Evolutionary conservation across 2,888 invertebrate genomes (phyloP).

Genomic region (Nycteola revayana): DNA sequence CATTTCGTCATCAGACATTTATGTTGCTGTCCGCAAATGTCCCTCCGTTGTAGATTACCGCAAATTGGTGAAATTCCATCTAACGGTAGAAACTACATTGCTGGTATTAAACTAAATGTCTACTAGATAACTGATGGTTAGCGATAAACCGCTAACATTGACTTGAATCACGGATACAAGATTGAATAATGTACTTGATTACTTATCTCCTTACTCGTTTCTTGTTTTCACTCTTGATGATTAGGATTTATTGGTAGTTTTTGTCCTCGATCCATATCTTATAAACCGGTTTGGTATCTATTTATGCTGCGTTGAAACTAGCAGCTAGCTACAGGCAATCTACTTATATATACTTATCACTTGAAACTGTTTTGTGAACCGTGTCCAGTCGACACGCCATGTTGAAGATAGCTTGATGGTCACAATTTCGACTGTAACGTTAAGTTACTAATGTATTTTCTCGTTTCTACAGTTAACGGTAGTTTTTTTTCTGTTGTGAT

Average conservation of each 20-base stretch:
- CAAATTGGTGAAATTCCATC: slow-evolving; percentile 36
- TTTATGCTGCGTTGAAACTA: slow-evolving; percentile 10
- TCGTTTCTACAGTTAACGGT: slow-evolving; percentile 12
- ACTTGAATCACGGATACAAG: slow-evolving; percentile 22
- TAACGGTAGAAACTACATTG: slow-evolving; percentile 30
- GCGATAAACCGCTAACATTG: slow-evolving; percentile 19
- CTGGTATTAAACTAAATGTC: slow-evolving; percentile 29
- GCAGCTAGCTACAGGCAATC: slow-evolving; percentile 20
- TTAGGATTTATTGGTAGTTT: slow-evolving; percentile 30
- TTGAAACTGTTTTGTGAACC: slow-evolving; percentile 41
- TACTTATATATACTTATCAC: slow-evolving; percentile 32
- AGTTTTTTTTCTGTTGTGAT: slow-evolving; percentile 22
- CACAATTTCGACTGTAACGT: slow-evolving; percentile 27
- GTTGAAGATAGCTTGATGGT: slow-evolving; percentile 11
- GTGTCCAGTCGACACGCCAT: slow-evolving; percentile 43
- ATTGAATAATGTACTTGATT: slow-evolving; percentile 20
- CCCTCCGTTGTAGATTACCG: slow-evolving; percentile 17
- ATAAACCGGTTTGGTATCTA: slow-evolving; percentile 6
- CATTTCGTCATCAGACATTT: slow-evolving; percentile 16
- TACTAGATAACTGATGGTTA: slow-evolving; percentile 27
- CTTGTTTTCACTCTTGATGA: slow-evolving; percentile 34
- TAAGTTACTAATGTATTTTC: slow-evolving; percentile 27
- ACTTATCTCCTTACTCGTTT: slow-evolving; percentile 16
- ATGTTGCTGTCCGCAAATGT: slow-evolving; percentile 23
- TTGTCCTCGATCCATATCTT: slow-evolving; percentile 31